phyloP scores from a whole-genome alignment of 2,888 invertebrate species.

The Pardosa pseudoannulata region DNA sequence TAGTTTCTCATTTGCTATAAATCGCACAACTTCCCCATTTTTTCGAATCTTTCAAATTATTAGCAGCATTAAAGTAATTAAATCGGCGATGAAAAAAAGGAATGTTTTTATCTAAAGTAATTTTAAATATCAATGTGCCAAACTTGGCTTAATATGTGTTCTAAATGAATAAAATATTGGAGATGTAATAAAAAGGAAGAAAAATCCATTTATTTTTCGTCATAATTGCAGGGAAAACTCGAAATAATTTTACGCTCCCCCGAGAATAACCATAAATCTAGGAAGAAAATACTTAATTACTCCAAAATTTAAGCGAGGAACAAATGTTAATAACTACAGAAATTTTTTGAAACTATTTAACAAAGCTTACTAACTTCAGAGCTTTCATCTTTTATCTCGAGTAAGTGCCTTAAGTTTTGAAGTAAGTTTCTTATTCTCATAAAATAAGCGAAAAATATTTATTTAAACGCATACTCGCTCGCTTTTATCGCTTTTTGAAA shows the following conservation, averaged over 20 bases:
- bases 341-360: too few species aligned
- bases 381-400: too few species aligned
- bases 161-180: neutral
- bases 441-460: too few species aligned
- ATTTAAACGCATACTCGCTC: too few species aligned
- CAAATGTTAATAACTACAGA: too few species aligned
- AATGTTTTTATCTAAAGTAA: neutral
- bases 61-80: neutral
- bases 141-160: neutral
- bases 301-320: too few species aligned
- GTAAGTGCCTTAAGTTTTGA: too few species aligned
- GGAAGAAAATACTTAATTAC: too few species aligned
- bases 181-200: neutral
- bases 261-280: too few species aligned
- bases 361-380: too few species aligned
- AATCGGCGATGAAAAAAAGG: neutral
- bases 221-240: neutral
- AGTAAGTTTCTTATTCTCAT: too few species aligned
- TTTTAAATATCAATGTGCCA: neutral
- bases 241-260: neutral
- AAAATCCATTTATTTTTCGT: neutral
- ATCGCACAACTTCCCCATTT: neutral
- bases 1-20: neutral
- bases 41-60: neutral
- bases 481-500: too few species aligned